Conservation (phyloP, 2,797 vertebrate species). For the Hoplostethus atlanticus region DNA sequence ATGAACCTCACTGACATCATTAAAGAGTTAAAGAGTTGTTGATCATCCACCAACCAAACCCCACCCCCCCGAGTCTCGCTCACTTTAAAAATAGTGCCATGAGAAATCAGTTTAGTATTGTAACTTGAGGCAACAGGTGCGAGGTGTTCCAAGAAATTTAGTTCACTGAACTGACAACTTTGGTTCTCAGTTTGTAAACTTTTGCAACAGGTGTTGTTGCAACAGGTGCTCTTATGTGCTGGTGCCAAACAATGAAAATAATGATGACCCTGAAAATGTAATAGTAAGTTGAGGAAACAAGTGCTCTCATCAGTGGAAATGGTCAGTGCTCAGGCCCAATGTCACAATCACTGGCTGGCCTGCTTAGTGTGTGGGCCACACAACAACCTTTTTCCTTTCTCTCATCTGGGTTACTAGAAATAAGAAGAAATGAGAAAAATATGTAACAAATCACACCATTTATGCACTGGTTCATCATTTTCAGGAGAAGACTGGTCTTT, state of each 20-base stretch:
- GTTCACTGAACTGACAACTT: constrained; percentile 25
- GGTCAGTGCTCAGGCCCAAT: not conserved
- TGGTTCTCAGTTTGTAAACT: not conserved
- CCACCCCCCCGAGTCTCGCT: constrained; percentile 53
- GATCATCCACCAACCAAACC: not conserved
- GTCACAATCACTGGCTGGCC: constrained; percentile 25
- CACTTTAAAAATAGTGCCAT: constrained; percentile 70
- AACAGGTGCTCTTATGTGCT: not conserved
- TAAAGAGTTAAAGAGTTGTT: constrained; percentile 4
- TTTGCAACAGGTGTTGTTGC: constrained; percentile 29
- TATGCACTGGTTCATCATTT: too few relatives aligned
- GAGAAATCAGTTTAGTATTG: constrained; percentile 52
- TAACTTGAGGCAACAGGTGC: constrained; percentile 71
- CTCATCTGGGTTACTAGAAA: too few relatives aligned
- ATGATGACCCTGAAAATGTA: not conserved
- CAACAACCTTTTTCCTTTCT: too few relatives aligned
- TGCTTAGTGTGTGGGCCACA: constrained; percentile 1
- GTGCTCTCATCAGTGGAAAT: constrained; percentile 9
- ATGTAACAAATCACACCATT: too few relatives aligned
- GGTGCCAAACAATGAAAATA: too few relatives aligned
- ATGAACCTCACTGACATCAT: not conserved
- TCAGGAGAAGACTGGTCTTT: not conserved
- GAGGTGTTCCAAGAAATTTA: constrained; percentile 25
- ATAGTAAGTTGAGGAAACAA: constrained; percentile 5
- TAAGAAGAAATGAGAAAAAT: too few relatives aligned